A percentile compares a stretch with the other conserved stretches of the same genome.
These are phyloP conservation scores for Eurytemora carolleeae DNA, from an alignment of 1,140 invertebrate species.

Conservation along the genomic window DNA sequence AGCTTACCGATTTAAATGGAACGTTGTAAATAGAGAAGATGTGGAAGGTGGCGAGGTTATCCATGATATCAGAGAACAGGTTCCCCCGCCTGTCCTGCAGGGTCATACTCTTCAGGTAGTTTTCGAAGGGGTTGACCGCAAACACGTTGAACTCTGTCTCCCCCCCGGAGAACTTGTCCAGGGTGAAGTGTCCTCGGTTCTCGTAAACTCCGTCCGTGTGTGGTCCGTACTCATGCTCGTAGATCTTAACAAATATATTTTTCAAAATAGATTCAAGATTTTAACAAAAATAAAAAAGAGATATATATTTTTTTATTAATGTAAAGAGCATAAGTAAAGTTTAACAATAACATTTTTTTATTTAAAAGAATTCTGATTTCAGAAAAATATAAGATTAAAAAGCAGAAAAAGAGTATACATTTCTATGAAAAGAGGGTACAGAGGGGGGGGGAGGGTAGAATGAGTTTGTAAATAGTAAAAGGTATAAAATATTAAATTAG, in stretches of 20 bases:
- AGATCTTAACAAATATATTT: background rate
- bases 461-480: too few relatives aligned
- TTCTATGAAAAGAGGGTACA: too few relatives aligned
- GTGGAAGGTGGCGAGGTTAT: background rate
- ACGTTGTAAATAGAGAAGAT: background rate
- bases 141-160: background rate
- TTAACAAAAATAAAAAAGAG: too few relatives aligned
- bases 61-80: background rate
- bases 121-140: background rate
- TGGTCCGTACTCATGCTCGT: background rate
- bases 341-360: too few relatives aligned
- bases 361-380: too few relatives aligned
- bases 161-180: background rate
- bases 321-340: too few relatives aligned
- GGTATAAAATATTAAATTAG: too few relatives aligned
- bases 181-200: background rate
- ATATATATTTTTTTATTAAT: too few relatives aligned
- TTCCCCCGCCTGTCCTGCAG: background rate
- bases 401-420: too few relatives aligned
- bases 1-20: background rate
- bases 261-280: too few relatives aligned
- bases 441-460: too few relatives aligned
- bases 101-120: background rate
- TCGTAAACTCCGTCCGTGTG: background rate
- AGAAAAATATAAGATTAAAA: too few relatives aligned